These are phyloP conservation scores for Adela reaumurella DNA, from an alignment of 2,888 invertebrate species.

Conservation along the genomic window DNA sequence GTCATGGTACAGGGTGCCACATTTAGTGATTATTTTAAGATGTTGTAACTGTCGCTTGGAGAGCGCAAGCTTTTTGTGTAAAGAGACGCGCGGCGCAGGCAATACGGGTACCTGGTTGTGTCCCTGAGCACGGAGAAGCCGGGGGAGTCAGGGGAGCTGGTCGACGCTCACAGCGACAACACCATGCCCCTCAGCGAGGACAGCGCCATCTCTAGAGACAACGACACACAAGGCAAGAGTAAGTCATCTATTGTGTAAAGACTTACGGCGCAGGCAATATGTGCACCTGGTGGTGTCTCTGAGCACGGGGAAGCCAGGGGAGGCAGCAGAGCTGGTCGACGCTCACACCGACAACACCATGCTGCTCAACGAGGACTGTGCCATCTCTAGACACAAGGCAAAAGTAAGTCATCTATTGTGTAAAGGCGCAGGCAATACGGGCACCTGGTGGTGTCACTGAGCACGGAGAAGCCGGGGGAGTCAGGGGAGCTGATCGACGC, in stretches of 20 bases:
- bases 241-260: neutral
- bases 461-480: constrained; percentile 22
- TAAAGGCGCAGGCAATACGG: constrained; percentile 45
- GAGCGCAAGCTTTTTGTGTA: too few species aligned
- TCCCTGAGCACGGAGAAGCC: constrained; percentile 32
- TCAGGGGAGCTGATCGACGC: constrained; percentile 3
- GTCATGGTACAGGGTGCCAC: too few species aligned
- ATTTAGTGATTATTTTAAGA: too few species aligned
- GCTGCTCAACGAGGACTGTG: too few species aligned
- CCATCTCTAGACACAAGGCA: too few species aligned
- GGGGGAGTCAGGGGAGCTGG: constrained; percentile 7
- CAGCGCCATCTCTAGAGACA: constrained; percentile 1
- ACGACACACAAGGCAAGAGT: constrained; percentile 17
- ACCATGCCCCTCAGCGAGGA: constrained; percentile 10
- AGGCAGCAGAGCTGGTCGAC: too few species aligned
- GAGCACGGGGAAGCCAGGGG: too few species aligned
- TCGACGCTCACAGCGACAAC: constrained; percentile 7
- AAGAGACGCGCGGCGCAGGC: constrained; percentile 21
- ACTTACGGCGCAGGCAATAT: too few species aligned
- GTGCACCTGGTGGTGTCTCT: too few species aligned
- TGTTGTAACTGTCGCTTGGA: too few species aligned
- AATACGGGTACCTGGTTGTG: constrained; percentile 46
- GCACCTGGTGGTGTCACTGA: constrained; percentile 42
- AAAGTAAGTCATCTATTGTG: too few species aligned
- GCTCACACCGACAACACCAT: too few species aligned